A percentile compares a stretch with the other conserved stretches of the same genome.
These are phyloP conservation scores for Cataglyphis altisquamis DNA, from an alignment of 2,888 invertebrate genomes.

Conservation along the genomic window DNA sequence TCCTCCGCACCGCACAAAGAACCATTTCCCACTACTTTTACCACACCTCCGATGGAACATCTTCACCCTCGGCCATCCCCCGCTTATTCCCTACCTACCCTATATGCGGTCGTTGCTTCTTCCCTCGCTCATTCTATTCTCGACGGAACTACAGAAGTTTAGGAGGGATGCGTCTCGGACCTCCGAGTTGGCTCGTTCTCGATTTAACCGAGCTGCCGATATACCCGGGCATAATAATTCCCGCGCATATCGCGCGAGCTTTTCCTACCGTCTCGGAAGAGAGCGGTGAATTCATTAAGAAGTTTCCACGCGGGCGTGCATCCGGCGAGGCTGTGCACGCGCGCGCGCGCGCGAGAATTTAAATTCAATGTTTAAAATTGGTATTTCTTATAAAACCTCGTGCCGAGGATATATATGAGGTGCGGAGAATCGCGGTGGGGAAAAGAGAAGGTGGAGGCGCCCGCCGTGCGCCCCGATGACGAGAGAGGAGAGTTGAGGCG, in stretches of 20 bases:
- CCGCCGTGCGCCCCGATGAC: constrained; percentile 35
- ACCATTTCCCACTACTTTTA: constrained; percentile 61
- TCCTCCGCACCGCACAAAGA: constrained; percentile 44
- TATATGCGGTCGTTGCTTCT: neutral
- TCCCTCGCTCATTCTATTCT: constrained; percentile 23
- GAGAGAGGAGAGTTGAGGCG: neutral
- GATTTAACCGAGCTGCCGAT: constrained; percentile 64
- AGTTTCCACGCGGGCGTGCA: constrained; percentile 61
- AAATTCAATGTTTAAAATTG: constrained; percentile 79
- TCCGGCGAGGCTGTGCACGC: constrained; percentile 36
- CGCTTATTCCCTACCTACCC: neutral
- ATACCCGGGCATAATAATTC: constrained; percentile 74
- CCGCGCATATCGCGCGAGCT: constrained; percentile 56
- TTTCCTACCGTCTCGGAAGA: constrained; percentile 54
- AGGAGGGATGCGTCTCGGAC: constrained; percentile 46
- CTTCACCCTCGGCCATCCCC: constrained; percentile 38
- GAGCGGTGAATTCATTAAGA: constrained; percentile 72
- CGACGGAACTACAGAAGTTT: constrained; percentile 57
- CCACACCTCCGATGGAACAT: constrained; percentile 25
- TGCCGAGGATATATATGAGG: constrained; percentile 44
- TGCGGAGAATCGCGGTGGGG: neutral
- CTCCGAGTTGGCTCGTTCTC: constrained; percentile 55
- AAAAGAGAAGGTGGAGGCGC: neutral
- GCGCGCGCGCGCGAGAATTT: constrained; percentile 65
- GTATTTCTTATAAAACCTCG: constrained; percentile 70